Evolutionary conservation across 2,888 invertebrate species (phyloP), one percentile per base, ranked within the genome.

Genomic region (Pristionchus mayeri): DNA sequence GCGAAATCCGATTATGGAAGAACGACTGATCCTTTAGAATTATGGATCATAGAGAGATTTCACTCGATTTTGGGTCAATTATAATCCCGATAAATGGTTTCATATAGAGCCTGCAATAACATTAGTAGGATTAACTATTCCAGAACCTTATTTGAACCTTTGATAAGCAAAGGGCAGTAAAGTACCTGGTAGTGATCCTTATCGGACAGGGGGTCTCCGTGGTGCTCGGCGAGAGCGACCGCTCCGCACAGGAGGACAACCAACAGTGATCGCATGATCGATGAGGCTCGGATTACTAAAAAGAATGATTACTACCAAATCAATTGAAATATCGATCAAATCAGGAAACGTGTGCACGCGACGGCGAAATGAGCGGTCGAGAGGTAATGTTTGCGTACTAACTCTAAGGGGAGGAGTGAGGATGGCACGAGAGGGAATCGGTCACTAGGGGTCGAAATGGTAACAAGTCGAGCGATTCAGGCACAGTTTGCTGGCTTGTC

Each of bases 201-300:
- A 85, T 90, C 90, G 85, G 89, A 87, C 44, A 88, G 80, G 50
- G 90, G 90, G 85, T 90, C 90, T 71, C 88, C 87, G 85, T 88
- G 89, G 80, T 90, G 90, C 48, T 87, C 88, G 48, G 87, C 88
- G 40, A 86, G 84, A 11, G 67, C 67, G 82, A 82, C 57, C 27
- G 54, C 80, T n/a, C 54, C 37, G 37, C 54, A 54, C 24, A 34
- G 40, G 40, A 80, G 54, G 40, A 80, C 80, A 57, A 80, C 57
- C 34, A 80, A 40, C 21, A 80, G 54, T 57, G 80, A 80, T 80
- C 80, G 34, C 80, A 80, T 80, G 40, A 6, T 40, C 18, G 40
- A 50, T 21, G 7, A 27, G 80, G 80, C 44, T 57, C 27, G 37
- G 80, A 79, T 80, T 80, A 80, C 80, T 80, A 57, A 7, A 79